Evolutionary conservation across 2,888 invertebrate species (phyloP).

Genomic region (Pristionchus exspectatus): DNA sequence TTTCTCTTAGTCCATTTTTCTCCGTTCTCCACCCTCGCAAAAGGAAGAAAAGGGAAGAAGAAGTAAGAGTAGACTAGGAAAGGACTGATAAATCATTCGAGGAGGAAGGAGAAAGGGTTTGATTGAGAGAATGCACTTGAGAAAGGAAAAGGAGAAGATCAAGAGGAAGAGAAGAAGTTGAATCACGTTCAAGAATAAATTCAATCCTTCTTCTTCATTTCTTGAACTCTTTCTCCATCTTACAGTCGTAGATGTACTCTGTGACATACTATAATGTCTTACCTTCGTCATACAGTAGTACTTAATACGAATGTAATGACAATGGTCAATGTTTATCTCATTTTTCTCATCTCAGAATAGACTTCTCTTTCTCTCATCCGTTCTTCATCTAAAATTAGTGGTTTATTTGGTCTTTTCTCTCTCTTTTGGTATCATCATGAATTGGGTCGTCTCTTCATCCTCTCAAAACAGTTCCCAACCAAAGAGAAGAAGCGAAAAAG

Average conservation of each 20-base stretch:
- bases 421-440: neutral
- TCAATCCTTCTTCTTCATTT: neutral
- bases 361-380: constrained; percentile 14
- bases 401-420: neutral
- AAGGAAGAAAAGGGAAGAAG: neutral
- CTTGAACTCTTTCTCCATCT: neutral
- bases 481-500: constrained; percentile 21
- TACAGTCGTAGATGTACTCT: neutral
- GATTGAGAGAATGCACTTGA: constrained; percentile 25
- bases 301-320: neutral
- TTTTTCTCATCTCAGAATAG: neutral
- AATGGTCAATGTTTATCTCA: neutral
- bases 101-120: neutral
- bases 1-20: constrained; percentile 25
- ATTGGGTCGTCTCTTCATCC: neutral
- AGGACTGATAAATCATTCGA: constrained; percentile 32
- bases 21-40: constrained; percentile 33
- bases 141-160: neutral
- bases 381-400: constrained; percentile 7
- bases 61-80: neutral
- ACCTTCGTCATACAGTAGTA: constrained; percentile 9
- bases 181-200: neutral
- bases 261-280: neutral
- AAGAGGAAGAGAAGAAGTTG: neutral
- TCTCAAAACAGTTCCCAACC: constrained; percentile 36